Evolutionary conservation across 2,888 invertebrate species (phyloP).

Genomic region (Uloborus plumipes): DNA sequence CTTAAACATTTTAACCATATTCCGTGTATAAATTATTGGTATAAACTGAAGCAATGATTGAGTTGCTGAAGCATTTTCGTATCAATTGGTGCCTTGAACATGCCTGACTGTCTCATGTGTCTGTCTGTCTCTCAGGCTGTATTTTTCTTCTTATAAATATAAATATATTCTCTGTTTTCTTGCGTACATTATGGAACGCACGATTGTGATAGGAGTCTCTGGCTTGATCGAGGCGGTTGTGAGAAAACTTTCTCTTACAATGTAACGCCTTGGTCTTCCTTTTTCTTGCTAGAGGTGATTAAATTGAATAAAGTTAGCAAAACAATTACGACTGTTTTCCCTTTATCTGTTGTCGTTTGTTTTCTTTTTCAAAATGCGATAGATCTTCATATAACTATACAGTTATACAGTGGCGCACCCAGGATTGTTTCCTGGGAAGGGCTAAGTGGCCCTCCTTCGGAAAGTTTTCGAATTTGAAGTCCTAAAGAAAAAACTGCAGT

Average conservation of each 20-base stretch:
- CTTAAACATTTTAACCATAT: too few species aligned
- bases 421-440: too few species aligned
- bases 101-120: conserved; percentile 28
- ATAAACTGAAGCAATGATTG: too few species aligned
- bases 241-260: conserved; percentile 9
- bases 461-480: too few species aligned
- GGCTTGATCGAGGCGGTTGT: conserved; percentile 9
- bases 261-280: conserved; percentile 26
- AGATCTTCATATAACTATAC: too few species aligned
- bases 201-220: conserved; percentile 53
- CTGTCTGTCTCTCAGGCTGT: conserved; percentile 35
- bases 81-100: conserved; percentile 60
- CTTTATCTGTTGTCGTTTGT: background rate
- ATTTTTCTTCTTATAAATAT: conserved; percentile 50
- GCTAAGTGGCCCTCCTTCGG: too few species aligned
- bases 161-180: conserved; percentile 30
- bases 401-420: too few species aligned
- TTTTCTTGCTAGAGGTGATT: conserved; percentile 53
- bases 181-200: conserved; percentile 29
- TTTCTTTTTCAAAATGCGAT: too few species aligned
- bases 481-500: too few species aligned
- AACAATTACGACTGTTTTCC: background rate
- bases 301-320: conserved; percentile 44
- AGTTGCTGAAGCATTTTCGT: conserved; percentile 40
- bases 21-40: too few species aligned